Conservation (phyloP, 2,797 vertebrate species). For the Ctenopoma kingsleyae region DNA sequence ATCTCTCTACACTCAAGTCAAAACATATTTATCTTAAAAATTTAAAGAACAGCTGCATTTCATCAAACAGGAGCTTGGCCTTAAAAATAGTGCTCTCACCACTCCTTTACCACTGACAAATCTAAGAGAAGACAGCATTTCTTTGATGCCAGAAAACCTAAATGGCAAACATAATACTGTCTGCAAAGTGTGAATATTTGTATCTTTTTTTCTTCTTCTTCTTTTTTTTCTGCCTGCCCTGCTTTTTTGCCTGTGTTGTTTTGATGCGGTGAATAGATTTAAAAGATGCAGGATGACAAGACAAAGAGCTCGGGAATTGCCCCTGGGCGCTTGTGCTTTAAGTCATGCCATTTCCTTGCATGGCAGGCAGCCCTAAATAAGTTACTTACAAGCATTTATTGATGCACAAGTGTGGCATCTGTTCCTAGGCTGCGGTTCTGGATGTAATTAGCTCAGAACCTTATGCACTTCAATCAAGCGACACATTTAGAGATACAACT, state of each 20-base stretch:
- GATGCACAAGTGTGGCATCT: conserved; percentile 89
- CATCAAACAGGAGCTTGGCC: conserved; percentile 78
- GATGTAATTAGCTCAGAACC: conserved; percentile 86
- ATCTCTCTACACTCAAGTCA: conserved; percentile 65
- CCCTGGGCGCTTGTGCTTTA: conserved; percentile 83
- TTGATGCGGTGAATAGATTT: conserved; percentile 86
- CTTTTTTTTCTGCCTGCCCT: conserved; percentile 68
- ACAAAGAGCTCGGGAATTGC: conserved; percentile 85
- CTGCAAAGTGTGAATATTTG: conserved; percentile 85
- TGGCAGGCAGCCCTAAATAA: conserved; percentile 88
- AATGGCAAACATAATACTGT: conserved; percentile 80
- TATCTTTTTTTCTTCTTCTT: conserved; percentile 64
- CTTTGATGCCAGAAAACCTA: conserved; percentile 80
- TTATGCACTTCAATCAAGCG: conserved; percentile 84
- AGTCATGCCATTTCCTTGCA: conserved; percentile 89
- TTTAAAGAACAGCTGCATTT: conserved; percentile 76
- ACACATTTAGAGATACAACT: conserved; percentile 77
- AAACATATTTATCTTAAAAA: conserved; percentile 83
- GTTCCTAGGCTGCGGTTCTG: conserved; percentile 82
- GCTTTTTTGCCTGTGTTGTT: conserved; percentile 84
- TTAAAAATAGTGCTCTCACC: conserved; percentile 65
- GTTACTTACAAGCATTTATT: conserved; percentile 90
- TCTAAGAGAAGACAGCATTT: conserved; percentile 71
- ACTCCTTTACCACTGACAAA: conserved; percentile 72
- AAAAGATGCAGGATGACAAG: conserved; percentile 89